Conservation (phyloP, 2,113 vertebrate genomes). For the Psilopogon haemacephalus region DNA sequence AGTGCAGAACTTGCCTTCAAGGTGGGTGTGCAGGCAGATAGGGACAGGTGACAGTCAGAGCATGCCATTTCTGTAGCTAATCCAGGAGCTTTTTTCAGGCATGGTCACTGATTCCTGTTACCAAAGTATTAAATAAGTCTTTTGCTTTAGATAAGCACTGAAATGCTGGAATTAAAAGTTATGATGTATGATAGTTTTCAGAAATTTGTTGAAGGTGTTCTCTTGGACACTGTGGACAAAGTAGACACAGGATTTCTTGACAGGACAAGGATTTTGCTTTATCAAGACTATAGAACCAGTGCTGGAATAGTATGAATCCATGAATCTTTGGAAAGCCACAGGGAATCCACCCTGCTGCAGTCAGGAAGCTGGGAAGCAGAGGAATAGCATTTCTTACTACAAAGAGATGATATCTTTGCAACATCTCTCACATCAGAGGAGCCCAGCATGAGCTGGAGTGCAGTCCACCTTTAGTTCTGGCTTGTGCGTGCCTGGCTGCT, state of each 20-base stretch:
- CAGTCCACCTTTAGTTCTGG: no score
- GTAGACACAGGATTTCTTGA: neutral
- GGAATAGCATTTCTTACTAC: neutral
- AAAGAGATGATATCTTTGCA: neutral
- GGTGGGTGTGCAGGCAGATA: neutral
- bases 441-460: no score
- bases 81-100: neutral
- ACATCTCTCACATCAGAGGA: neutral
- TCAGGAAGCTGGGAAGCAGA: neutral
- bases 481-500: neutral
- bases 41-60: neutral
- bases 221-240: neutral
- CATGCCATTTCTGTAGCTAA: neutral
- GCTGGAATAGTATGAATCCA: neutral
- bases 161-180: neutral
- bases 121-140: neutral
- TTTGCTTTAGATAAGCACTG: neutral
- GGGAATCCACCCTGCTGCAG: neutral
- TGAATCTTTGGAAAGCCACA: neutral
- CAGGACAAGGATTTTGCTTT: neutral
- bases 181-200: neutral
- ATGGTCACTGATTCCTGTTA: neutral
- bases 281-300: neutral
- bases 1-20: neutral
- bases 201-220: neutral